Conservation (phyloP, 2,797 vertebrate genomes). For the Ciconia nigra region DNA sequence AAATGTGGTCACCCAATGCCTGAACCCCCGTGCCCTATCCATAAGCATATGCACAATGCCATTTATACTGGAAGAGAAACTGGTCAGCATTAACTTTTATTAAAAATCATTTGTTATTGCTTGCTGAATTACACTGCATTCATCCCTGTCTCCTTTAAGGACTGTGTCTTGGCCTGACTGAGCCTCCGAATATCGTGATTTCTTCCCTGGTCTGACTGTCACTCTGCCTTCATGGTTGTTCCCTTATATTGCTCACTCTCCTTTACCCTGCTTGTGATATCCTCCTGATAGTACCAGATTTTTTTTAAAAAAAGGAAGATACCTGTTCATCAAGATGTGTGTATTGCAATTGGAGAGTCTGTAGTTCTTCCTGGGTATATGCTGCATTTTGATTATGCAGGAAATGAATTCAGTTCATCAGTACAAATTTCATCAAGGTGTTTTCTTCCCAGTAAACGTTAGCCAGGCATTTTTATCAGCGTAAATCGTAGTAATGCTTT, state of each 20-base stretch:
- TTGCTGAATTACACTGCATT: background rate
- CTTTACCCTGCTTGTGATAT: background rate
- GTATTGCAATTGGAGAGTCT: background rate
- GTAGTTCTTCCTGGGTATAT: background rate
- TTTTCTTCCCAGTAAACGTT: background rate
- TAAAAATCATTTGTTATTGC: background rate
- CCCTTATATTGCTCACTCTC: background rate
- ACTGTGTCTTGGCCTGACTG: background rate
- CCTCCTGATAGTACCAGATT: background rate
- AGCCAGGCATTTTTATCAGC: background rate
- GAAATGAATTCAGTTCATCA: background rate
- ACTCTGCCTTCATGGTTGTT: background rate
- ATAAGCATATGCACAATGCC: background rate
- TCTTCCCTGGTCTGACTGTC: background rate
- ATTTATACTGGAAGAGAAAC: background rate
- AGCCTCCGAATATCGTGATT: background rate
- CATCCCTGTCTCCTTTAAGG: background rate
- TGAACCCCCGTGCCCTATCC: rapidly evolving
- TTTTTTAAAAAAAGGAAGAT: background rate
- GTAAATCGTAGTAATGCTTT: background rate
- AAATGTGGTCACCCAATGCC: rapidly evolving
- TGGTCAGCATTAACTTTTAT: background rate
- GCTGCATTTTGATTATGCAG: background rate
- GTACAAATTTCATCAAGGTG: background rate
- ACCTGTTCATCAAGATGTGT: background rate